These are phyloP conservation scores for Tetranychus urticae DNA, from an alignment of 1,140 invertebrate genomes.

Conservation along the genomic window DNA sequence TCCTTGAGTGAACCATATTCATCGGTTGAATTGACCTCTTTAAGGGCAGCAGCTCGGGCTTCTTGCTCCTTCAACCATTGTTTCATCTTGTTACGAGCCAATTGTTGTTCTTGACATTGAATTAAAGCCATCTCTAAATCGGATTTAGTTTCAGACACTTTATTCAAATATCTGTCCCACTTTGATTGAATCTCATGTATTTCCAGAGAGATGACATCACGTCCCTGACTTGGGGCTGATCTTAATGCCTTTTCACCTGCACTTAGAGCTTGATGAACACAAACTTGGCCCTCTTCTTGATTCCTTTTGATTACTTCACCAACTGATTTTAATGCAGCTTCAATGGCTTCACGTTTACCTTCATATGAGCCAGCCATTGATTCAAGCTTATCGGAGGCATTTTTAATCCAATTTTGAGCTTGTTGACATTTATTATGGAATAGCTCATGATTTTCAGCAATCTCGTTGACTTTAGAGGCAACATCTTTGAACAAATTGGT, in stretches of 20 bases:
- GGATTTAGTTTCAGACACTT: constrained; percentile 74
- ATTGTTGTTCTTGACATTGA: constrained; percentile 86
- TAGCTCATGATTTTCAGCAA: background rate
- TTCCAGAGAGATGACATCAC: constrained; percentile 60
- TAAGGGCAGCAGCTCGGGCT: constrained; percentile 74
- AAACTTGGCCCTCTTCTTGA: constrained; percentile 68
- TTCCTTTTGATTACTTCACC: constrained; percentile 46
- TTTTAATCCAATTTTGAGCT: background rate
- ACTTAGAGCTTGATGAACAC: constrained; percentile 67
- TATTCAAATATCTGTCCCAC: constrained; percentile 73
- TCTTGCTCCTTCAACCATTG: constrained; percentile 88
- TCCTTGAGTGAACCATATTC: background rate
- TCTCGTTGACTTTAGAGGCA: background rate
- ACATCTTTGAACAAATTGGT: constrained; percentile 51
- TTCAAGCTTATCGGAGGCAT: background rate
- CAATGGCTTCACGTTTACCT: background rate
- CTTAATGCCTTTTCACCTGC: constrained; percentile 72
- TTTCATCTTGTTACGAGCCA: constrained; percentile 63
- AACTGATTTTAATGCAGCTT: background rate
- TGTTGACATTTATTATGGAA: background rate
- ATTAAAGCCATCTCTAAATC: constrained; percentile 67
- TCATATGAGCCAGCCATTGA: background rate
- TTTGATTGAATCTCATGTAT: constrained; percentile 72
- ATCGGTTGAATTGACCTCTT: constrained; percentile 25
- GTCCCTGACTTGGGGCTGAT: constrained; percentile 63